phyloP scores from a whole-genome alignment of 2,888 invertebrate genomes.

The Dicyrtomina minuta region DNA sequence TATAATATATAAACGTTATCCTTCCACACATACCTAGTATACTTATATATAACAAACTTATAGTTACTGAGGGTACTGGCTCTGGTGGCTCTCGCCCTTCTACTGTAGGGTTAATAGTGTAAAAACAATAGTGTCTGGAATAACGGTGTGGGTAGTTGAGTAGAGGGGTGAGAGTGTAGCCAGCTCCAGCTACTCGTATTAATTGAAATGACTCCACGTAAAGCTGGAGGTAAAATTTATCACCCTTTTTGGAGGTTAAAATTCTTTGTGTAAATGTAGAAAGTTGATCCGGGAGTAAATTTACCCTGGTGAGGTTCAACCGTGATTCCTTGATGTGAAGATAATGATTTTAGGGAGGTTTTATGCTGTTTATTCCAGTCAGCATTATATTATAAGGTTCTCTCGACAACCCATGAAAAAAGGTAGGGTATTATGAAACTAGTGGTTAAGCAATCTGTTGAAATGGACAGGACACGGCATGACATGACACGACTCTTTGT shows the following conservation, averaged over 20 bases:
- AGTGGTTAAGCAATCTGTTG: slow-evolving; percentile 31
- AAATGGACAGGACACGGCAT: slow-evolving; percentile 29
- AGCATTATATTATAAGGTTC: slow-evolving; percentile 21
- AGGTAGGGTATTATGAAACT: slow-evolving; percentile 17
- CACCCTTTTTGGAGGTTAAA: slow-evolving; percentile 18
- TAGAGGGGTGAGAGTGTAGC: too few relatives aligned
- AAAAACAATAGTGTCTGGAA: not conserved
- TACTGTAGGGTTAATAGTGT: too few relatives aligned
- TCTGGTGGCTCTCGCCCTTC: too few relatives aligned
- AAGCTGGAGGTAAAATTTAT: slow-evolving; percentile 26
- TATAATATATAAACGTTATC: too few relatives aligned
- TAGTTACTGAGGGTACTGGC: too few relatives aligned
- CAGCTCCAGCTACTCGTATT: slow-evolving; percentile 7
- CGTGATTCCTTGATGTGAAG: slow-evolving; percentile 15
- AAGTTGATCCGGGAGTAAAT: slow-evolving; percentile 8
- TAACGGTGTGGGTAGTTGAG: slow-evolving; percentile 5
- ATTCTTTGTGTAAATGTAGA: slow-evolving; percentile 25
- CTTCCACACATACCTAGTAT: too few relatives aligned
- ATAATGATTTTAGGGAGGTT: slow-evolving; percentile 20
- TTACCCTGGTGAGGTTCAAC: slow-evolving; percentile 16
- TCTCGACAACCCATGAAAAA: slow-evolving; percentile 13
- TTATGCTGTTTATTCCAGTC: slow-evolving; percentile 5
- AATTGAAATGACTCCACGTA: slow-evolving; percentile 26
- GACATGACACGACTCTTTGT: slow-evolving; percentile 28
- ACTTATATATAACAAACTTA: too few relatives aligned